Evolutionary conservation across 2,113 vertebrate species (phyloP), one percentile per base, ranked within the genome.

Genomic region (Proteles cristata): DNA sequence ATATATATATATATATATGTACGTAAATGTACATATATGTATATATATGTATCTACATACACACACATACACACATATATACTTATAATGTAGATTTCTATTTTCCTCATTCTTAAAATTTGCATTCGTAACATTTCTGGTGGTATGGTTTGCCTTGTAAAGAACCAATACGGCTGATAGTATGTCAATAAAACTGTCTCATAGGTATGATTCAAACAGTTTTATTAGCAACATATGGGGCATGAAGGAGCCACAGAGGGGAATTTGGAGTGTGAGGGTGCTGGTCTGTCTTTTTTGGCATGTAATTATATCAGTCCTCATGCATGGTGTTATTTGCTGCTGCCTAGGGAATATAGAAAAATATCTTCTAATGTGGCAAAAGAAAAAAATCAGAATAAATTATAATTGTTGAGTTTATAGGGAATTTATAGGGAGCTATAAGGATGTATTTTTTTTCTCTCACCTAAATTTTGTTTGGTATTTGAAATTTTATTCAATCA

Each of bases 171-270:
- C 97, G 94, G 86, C 90, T 98, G 98, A 93, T 97, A 98, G 84
- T 98, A 93, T 98, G 98, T 98, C 97, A 98, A 97, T 99, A 98
- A 98, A 98, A 98, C 97, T 98, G 98, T 98, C 98, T 98, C 98
- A 94, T 98, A 99, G 98, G 98, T 99, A 98, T 98, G 98, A 98
- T 98, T 98, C 98, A 98, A 98, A 53, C 97, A 97, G 97, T 98
- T 98, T 99, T 99, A 99, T 99, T 98, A 97, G 98, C 97, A 98
- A 98, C 98, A 98, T 99, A 98, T 98, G 98, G 97, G 97, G 91
- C 97, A 97, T 98, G 97, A 98, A 98, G 97, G 97, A 99, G 98
- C 97, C 98, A 98, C 97, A 98, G 98, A 98, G 98, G 95, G 96
- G 98, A 98, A 94, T 98, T 98, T 98, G 31, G 96, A 98, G 98